These are phyloP conservation scores for Zygaena filipendulae DNA, from an alignment of 2,888 invertebrate species.

Conservation along the genomic window DNA sequence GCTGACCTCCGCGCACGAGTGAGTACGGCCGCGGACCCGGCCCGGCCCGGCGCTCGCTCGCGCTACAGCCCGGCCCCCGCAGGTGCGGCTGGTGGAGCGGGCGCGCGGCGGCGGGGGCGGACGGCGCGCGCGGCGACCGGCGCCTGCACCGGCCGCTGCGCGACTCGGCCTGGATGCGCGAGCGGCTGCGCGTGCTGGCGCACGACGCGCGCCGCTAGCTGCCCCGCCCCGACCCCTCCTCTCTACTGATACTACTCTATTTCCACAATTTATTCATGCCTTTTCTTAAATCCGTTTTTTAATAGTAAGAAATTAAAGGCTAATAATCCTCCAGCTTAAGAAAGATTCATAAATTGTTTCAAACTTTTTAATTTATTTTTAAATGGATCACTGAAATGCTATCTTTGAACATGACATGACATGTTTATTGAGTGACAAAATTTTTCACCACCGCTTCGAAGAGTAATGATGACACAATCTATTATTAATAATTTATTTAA, in stretches of 20 bases:
- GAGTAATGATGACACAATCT: no score
- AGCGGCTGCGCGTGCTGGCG: constrained; percentile 38
- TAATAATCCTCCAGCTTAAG: no score
- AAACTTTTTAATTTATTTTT: no score
- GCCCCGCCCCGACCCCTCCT: constrained; percentile 5
- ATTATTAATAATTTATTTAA: no score
- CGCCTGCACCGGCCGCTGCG: constrained; percentile 43
- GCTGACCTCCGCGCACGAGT: constrained; percentile 33
- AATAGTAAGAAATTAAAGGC: no score
- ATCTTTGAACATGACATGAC: no score
- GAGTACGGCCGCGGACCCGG: no score
- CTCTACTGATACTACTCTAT: neutral
- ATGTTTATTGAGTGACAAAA: no score
- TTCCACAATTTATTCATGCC: neutral
- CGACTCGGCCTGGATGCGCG: constrained; percentile 56
- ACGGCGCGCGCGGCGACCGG: constrained; percentile 22
- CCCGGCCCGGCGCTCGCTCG: neutral
- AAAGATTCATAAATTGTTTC: no score
- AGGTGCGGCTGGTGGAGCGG: constrained; percentile 52
- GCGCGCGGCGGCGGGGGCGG: constrained; percentile 15
- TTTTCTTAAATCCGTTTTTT: constrained; percentile 4
- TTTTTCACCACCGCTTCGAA: no score
- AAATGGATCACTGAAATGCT: no score
- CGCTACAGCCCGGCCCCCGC: neutral
- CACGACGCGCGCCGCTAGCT: constrained; percentile 30